Evolutionary conservation across 2,888 invertebrate genomes (phyloP).

Genomic region (Leptura quadrifasciata): DNA sequence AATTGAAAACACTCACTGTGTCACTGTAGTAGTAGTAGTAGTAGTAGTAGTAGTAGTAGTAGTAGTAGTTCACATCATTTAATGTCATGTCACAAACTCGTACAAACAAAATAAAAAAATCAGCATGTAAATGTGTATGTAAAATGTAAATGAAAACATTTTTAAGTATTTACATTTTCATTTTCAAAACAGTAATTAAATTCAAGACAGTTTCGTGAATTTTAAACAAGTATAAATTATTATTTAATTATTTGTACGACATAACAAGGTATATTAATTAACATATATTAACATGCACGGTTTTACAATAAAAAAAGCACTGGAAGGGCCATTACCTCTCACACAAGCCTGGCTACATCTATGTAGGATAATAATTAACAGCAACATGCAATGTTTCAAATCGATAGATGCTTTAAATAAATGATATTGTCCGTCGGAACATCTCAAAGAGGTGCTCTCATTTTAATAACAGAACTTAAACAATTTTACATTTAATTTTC

Average conservation of each 20-base stretch:
- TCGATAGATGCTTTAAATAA: no score
- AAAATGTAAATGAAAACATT: not conserved
- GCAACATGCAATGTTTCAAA: no score
- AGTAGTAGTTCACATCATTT: not conserved
- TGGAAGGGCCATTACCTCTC: no score
- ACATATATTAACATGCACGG: not conserved
- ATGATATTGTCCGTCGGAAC: no score
- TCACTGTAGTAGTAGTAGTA: not conserved
- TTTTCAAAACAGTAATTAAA: no score
- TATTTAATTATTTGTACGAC: no score
- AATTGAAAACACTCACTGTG: not conserved
- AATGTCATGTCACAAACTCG: not conserved
- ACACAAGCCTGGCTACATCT: no score
- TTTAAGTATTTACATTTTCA: not conserved
- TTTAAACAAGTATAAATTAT: not conserved
- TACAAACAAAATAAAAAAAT: not conserved
- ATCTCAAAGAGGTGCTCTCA: no score
- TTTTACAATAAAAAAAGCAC: no score
- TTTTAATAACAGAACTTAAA: no score
- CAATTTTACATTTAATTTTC: no score
- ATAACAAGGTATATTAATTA: not conserved
- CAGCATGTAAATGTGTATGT: not conserved
- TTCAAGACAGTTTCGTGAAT: not conserved
- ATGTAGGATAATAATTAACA: no score
- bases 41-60: not conserved